Evolutionary conservation across 1,140 invertebrate species (phyloP).

Genomic region (Hycleus cichorii): DNA sequence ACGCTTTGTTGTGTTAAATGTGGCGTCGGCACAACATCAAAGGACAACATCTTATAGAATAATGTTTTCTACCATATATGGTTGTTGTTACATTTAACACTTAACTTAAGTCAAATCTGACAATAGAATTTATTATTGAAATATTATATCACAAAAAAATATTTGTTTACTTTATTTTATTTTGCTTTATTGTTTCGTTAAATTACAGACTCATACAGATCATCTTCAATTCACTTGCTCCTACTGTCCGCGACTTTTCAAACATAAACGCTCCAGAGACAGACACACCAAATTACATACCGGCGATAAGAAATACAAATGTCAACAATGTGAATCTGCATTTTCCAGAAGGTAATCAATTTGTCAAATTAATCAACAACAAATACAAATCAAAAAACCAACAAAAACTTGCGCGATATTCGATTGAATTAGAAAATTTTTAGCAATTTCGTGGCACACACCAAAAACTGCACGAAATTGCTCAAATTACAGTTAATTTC

Average conservation of each 20-base stretch:
- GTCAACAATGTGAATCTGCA: conserved; percentile 82
- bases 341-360: conserved; percentile 78
- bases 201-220: conserved; percentile 73
- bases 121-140: no score
- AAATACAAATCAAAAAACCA: no score
- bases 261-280: conserved; percentile 90
- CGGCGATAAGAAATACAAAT: conserved; percentile 89
- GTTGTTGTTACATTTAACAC: no score
- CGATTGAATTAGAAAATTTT: no score
- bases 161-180: not conserved
- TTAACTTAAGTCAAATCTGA: no score
- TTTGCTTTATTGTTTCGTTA: not conserved
- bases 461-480: no score
- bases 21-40: not conserved
- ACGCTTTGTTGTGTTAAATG: not conserved
- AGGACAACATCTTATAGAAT: not conserved
- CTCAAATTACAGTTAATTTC: no score
- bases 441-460: no score
- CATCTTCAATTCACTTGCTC: conserved; percentile 86
- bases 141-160: no score
- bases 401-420: no score
- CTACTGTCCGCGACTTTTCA: conserved; percentile 85
- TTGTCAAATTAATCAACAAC: not conserved
- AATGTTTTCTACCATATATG: no score
- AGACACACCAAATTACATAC: conserved; percentile 93